These are phyloP conservation scores for Scaptodrosophila lebanonensis DNA, from an alignment of 1,140 invertebrate species.

Conservation along the genomic window DNA sequence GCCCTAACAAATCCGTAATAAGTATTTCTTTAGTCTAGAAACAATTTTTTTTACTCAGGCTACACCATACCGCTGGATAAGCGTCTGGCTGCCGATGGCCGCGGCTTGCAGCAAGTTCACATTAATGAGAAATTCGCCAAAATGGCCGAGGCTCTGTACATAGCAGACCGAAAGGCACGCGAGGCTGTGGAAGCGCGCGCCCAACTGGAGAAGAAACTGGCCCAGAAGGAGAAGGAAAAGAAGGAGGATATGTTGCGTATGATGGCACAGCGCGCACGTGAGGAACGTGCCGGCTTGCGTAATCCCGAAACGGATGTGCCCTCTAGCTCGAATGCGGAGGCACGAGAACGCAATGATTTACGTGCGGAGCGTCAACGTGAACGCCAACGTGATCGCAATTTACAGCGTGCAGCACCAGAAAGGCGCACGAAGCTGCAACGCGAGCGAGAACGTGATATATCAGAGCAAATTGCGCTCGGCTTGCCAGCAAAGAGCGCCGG, in stretches of 20 bases:
- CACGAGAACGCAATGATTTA: conserved; percentile 92
- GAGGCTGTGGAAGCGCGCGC: conserved; percentile 98
- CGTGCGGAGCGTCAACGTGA: conserved; percentile 94
- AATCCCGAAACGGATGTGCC: conserved; percentile 74
- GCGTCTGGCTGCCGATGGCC: conserved; percentile 97
- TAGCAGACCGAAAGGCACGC: conserved; percentile 97
- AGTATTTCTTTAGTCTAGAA: neutral
- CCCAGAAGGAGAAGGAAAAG: conserved; percentile 98
- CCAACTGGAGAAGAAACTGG: conserved; percentile 96
- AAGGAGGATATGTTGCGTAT: conserved; percentile 96
- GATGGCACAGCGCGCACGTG: conserved; percentile 96
- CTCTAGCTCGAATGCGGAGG: conserved; percentile 82
- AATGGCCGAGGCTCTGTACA: conserved; percentile 97
- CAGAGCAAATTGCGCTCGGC: conserved; percentile 98
- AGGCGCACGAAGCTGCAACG: conserved; percentile 92
- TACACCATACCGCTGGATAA: conserved; percentile 99
- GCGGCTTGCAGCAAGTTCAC: conserved; percentile 97
- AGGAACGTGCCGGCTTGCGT: conserved; percentile 89
- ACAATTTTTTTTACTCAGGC: conserved; percentile 14
- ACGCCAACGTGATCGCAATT: conserved; percentile 92
- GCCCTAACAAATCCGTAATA: neutral
- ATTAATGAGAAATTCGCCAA: conserved; percentile 99
- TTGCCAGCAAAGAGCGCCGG: conserved; percentile 90
- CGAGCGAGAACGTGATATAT: conserved; percentile 97
- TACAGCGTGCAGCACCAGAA: conserved; percentile 95